Evolutionary conservation across 2,113 vertebrate species (phyloP), one percentile per base, ranked within the genome.

Genomic region (Spilogale gracilis): DNA sequence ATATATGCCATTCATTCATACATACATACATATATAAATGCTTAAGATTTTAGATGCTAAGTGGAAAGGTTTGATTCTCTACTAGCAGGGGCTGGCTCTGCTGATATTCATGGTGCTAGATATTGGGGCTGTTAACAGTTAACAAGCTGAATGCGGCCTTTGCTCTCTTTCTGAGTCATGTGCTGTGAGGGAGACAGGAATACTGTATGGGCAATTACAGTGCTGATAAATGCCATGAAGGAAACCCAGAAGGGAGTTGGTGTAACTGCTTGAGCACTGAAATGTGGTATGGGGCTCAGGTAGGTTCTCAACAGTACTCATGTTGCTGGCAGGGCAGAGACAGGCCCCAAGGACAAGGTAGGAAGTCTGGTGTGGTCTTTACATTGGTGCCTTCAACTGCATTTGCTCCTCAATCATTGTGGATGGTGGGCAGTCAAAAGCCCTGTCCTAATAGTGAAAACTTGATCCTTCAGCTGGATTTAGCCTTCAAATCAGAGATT

Each of bases 401-500:
- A 18, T 85, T 92, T 86, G 91, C 38, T 78, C 5, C 38, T 52
- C 14, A 63, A 14, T 52, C 16, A 50, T 81, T 38, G 54, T 73
- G 71, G 60, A 43, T 74, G 61, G 27, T 63, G 27, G 23, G 23
- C 27, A 63, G 50, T 82, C 50, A 89, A 4, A 92, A 82, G 50
- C 48, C 13, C 20, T 16, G 16, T 65, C 74, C 56, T 76, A 13
- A 27, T 45, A 82, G 32, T 65, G 71, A 93, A 71, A 85, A 86
- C 74, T 94, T 88, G 71, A 87, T 78, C 17, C n/a, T 52, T 73
- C 43, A 52, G 20, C 84, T 92, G n/a, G n/a, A 97, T 43, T 82
- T 32, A 74, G 61, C 48, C 61, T 86, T 84, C 60, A 92, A 67
- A 48, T n/a, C 88, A 95, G 74, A 83, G 80, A 50, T 82, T 74